Conservation (phyloP, 64 coral and sea anemone species). For the Dendronephthya gigantea region DNA sequence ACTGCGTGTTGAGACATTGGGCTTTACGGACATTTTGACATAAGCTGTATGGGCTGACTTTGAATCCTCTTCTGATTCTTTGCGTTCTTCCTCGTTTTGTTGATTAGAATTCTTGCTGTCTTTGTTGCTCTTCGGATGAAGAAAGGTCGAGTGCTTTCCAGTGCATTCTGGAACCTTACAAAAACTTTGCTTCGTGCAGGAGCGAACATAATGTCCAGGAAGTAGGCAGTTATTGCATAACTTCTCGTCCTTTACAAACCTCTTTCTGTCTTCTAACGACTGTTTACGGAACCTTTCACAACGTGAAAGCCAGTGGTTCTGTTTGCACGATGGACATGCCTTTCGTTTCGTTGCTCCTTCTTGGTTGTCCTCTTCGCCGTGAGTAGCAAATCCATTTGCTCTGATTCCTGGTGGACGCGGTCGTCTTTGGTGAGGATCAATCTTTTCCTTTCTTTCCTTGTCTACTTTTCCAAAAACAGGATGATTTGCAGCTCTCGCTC, state of each 20-base stretch:
- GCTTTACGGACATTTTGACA: neutral
- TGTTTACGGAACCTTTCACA: constrained; percentile 20
- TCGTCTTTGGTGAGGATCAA: neutral
- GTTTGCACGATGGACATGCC: constrained; percentile 18
- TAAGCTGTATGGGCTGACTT: neutral
- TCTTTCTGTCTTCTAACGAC: constrained; percentile 1
- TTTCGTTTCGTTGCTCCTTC: too few species aligned
- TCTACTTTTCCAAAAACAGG: constrained; percentile 24
- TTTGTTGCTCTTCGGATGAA: constrained; percentile 23
- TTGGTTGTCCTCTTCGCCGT: neutral
- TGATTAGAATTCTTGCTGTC: neutral
- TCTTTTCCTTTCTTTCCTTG: neutral
- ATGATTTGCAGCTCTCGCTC: constrained; percentile 32
- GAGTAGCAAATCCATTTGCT: neutral
- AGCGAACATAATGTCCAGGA: constrained; percentile 25
- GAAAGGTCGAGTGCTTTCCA: constrained; percentile 42
- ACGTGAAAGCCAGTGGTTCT: constrained; percentile 15
- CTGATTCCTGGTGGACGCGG: neutral
- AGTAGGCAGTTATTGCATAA: constrained; percentile 25
- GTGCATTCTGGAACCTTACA: constrained; percentile 36
- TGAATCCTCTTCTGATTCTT: too few species aligned
- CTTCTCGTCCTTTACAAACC: neutral
- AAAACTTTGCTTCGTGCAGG: constrained; percentile 39
- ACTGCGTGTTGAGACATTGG: neutral
- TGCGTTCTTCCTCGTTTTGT: neutral